Evolutionary conservation across 1,140 invertebrate species (phyloP).

Genomic region (Calosoma granatense): DNA sequence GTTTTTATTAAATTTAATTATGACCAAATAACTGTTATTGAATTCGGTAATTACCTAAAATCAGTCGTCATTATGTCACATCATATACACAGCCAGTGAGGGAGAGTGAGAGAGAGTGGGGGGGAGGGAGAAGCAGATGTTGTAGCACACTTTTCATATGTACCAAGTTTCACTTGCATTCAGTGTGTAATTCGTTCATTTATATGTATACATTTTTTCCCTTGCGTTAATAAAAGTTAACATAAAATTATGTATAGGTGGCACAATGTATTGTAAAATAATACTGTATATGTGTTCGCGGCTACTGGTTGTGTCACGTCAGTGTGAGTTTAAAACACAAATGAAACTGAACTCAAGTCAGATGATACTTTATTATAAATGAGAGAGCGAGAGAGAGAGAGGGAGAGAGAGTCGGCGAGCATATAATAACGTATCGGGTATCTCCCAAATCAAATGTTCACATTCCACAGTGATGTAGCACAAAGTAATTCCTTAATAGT

Average conservation of each 20-base stretch:
- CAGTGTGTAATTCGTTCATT: too few relatives aligned
- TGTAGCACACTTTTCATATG: neutral
- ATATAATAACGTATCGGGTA: conserved; percentile 20
- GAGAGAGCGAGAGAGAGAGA: neutral
- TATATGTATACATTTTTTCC: too few relatives aligned
- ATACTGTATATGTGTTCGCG: too few relatives aligned
- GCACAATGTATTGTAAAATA: too few relatives aligned
- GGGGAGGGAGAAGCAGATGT: too few relatives aligned
- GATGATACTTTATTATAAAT: neutral
- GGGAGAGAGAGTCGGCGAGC: neutral
- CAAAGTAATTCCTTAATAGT: conserved; percentile 28
- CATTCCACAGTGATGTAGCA: conserved; percentile 28
- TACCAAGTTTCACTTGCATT: neutral
- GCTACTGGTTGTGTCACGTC: too few relatives aligned
- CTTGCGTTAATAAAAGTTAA: too few relatives aligned
- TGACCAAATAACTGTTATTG: neutral
- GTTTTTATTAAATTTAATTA: neutral
- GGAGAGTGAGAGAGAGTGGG: too few relatives aligned
- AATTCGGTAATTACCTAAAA: neutral
- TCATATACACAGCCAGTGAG: neutral
- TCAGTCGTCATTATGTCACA: neutral
- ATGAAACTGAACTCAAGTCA: too few relatives aligned
- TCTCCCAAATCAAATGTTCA: conserved; percentile 29
- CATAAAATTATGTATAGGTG: too few relatives aligned
- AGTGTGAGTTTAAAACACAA: too few relatives aligned